Evolutionary conservation across 2,888 invertebrate species (phyloP).

Genomic region (Drosophila prolongata): DNA sequence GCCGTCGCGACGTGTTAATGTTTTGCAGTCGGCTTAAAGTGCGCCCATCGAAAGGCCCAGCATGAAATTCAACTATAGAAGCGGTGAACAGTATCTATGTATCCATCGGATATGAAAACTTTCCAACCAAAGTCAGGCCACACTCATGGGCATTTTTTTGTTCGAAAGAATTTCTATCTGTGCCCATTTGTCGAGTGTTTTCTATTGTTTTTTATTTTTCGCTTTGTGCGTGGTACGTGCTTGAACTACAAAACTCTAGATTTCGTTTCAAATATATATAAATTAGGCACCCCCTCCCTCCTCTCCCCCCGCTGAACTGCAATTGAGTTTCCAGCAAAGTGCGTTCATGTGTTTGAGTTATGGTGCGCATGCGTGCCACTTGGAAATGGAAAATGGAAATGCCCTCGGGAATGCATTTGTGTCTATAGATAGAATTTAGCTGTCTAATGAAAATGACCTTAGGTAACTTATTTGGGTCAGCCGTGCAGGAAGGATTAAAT

Average conservation of each 20-base stretch:
- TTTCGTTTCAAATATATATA: conserved; percentile 45
- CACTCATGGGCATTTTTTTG: conserved; percentile 54
- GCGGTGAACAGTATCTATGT: conserved; percentile 15
- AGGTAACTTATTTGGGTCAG: conserved; percentile 37
- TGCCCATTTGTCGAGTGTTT: conserved; percentile 67
- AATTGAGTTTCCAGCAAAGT: conserved; percentile 54
- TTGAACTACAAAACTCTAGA: conserved; percentile 72
- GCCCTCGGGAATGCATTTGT: conserved; percentile 21
- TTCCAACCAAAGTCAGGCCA: conserved; percentile 27
- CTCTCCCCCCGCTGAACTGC: conserved; percentile 46
- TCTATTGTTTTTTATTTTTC: conserved; percentile 34
- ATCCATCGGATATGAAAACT: conserved; percentile 34
- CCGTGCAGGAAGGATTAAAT: conserved; percentile 16
- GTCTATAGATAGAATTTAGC: conserved; percentile 16
- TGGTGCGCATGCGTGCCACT: conserved; percentile 72
- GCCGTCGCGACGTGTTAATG: conserved; percentile 67
- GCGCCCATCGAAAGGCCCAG: conserved; percentile 16
- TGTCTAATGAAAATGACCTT: conserved; percentile 34
- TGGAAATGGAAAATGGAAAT: conserved; percentile 29
- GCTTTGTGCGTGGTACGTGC: conserved; percentile 72
- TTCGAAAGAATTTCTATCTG: conserved; percentile 56
- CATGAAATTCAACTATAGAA: conserved; percentile 19
- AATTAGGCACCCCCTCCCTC: conserved; percentile 20
- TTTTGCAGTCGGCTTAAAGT: conserved; percentile 36
- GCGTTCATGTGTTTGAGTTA: conserved; percentile 73